A percentile compares a stretch with the other conserved stretches of the same genome.
phyloP scores from a whole-genome alignment of 2,888 invertebrate species.

The Plusia festucae region DNA sequence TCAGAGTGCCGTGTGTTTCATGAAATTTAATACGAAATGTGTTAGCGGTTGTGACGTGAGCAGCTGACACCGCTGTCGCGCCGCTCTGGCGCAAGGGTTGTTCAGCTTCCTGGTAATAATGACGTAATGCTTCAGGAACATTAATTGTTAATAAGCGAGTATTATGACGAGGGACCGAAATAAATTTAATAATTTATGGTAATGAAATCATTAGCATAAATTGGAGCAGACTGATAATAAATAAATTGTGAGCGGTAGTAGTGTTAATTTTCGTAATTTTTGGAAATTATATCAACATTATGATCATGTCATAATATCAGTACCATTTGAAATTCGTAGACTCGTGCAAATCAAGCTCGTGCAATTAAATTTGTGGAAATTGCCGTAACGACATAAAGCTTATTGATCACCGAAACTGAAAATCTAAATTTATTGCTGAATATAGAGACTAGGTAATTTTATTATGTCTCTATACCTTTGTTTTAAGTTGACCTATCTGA shows the following conservation, averaged over 20 bases:
- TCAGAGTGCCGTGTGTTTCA: slow-evolving; percentile 42
- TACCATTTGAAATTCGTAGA: slow-evolving; percentile 24
- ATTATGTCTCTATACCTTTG: neutral
- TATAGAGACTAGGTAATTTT: neutral
- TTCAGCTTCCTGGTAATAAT: slow-evolving; percentile 18
- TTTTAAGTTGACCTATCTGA: neutral
- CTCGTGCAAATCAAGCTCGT: slow-evolving; percentile 17
- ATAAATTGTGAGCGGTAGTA: slow-evolving; percentile 73
- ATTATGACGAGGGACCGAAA: slow-evolving; percentile 84
- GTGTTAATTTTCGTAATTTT: slow-evolving; percentile 55
- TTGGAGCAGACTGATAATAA: slow-evolving; percentile 80
- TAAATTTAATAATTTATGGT: slow-evolving; percentile 70
- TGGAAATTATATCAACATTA: slow-evolving; percentile 29
- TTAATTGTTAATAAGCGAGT: slow-evolving; percentile 66
- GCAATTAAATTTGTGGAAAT: neutral
- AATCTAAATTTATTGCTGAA: neutral
- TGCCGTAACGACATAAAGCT: neutral
- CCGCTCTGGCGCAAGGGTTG: slow-evolving; percentile 26
- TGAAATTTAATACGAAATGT: slow-evolving; percentile 19
- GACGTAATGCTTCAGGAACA: slow-evolving; percentile 45
- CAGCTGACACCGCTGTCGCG: slow-evolving; percentile 38
- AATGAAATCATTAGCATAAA: slow-evolving; percentile 73
- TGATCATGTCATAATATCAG: slow-evolving; percentile 26
- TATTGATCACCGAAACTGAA: neutral
- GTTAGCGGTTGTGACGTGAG: slow-evolving; percentile 53